Evolutionary conservation across 2,888 invertebrate species (phyloP), one percentile per base, ranked within the genome.

Genomic region (Dichetophora obliterata): DNA sequence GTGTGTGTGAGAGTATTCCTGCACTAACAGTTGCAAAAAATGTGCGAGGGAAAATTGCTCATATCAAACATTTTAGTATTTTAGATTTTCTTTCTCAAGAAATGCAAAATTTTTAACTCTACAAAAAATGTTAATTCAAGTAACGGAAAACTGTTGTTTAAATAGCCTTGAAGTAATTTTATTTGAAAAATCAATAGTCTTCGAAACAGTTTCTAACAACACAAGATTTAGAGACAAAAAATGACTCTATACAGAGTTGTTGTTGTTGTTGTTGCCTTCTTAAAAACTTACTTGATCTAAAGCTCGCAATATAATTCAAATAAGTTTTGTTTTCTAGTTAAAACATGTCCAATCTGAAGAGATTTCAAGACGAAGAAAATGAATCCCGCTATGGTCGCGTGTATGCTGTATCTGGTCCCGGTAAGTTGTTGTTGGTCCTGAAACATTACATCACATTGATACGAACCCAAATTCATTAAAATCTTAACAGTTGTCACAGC

Each of bases 381-480:
- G 99, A 99, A 90, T 92, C 94, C 52, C 92, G 90, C 86, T 98
- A 95, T 90, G 99, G 99, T 83, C 98, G 95, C 90, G 99, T 99
- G 54, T 97, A 93, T 88, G 98, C 98, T 48, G 99, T 99, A 34
- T 99, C 99, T 76, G 99, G 99, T 83, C 99, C 99, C 90, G 98
- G 98, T 98, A 83, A 85, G 85, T 82, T 65, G 22, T 37, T 54
- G n/a, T 19, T 19, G 24, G 3, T n/a, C n/a, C n/a, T 24, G 27
- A 9, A 22, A 9, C 14, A 14, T 59, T 59, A 14, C 57, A 24
- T 59, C 57, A 6, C 54, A 54, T 54, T 1, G 19, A 54, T 54
- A 54, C n/a, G n/a, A n/a, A n/a, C 11, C 43, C 2, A 19, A 54
- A 19, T 19, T 8, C 54, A 5, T 19, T 19, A 19, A 54, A 19